Conservation (phyloP, 2,888 invertebrate species). For the Troides helena region DNA sequence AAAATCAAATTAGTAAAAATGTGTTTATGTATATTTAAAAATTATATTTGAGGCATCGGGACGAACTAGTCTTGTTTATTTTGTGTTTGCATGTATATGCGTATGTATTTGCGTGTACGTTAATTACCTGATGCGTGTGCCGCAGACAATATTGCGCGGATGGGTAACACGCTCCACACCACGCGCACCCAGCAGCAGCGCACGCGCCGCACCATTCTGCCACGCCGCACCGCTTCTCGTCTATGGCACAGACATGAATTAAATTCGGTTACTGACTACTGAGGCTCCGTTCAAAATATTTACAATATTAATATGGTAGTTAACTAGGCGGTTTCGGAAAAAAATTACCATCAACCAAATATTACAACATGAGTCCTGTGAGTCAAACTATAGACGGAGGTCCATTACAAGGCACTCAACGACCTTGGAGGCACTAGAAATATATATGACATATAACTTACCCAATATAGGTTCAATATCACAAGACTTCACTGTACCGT, state of each 20-base stretch:
- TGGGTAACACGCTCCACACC: conserved; percentile 65
- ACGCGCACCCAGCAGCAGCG: conserved; percentile 66
- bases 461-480: conserved; percentile 55
- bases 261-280: too few relatives aligned
- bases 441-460: conserved; percentile 37
- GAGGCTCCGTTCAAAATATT: too few relatives aligned
- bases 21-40: too few relatives aligned
- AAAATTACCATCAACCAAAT: background rate
- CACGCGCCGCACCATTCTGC: conserved; percentile 65
- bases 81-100: background rate
- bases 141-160: conserved; percentile 53
- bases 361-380: too few relatives aligned
- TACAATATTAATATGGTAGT: too few relatives aligned
- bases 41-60: too few relatives aligned
- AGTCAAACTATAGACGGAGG: too few relatives aligned
- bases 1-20: too few relatives aligned
- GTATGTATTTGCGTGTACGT: background rate
- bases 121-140: conserved; percentile 50
- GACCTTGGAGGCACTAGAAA: background rate
- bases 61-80: too few relatives aligned
- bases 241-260: conserved; percentile 38
- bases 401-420: too few relatives aligned
- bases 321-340: background rate
- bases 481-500: conserved; percentile 60
- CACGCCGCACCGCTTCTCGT: conserved; percentile 51